phyloP scores from a whole-genome alignment of 1,140 invertebrate species.

The Drosophila aff. region DNA sequence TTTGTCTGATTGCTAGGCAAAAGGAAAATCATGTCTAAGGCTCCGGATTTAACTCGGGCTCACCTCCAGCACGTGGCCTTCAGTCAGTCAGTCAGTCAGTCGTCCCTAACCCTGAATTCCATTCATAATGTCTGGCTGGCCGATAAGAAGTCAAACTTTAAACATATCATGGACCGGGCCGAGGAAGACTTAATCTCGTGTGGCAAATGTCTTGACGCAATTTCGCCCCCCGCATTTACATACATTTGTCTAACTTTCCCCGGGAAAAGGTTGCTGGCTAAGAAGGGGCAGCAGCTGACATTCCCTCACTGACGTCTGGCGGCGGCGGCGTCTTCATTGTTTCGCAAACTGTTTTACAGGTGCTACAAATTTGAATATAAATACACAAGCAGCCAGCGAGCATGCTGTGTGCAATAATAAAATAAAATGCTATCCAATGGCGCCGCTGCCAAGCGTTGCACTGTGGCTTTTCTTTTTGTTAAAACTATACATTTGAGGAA shows the following conservation, averaged over 20 bases:
- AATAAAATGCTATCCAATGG: slow-evolving; percentile 74
- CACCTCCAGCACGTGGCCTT: slow-evolving; percentile 30
- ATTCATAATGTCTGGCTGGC: slow-evolving; percentile 49
- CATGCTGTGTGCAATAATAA: slow-evolving; percentile 76
- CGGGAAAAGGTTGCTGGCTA: slow-evolving; percentile 28
- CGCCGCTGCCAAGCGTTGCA: slow-evolving; percentile 8
- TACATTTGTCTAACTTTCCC: slow-evolving; percentile 74
- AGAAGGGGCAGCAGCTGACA: slow-evolving; percentile 39
- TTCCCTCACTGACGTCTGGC: slow-evolving; percentile 41
- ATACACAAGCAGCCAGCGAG: slow-evolving; percentile 61
- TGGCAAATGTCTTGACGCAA: slow-evolving; percentile 71
- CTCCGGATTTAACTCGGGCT: slow-evolving; percentile 24
- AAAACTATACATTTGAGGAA: background rate
- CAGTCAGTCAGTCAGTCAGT: background rate
- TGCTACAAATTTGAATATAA: slow-evolving; percentile 83
- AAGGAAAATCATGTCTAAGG: slow-evolving; percentile 34
- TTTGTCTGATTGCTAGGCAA: slow-evolving; percentile 31
- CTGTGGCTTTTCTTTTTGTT: background rate
- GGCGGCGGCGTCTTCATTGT: slow-evolving; percentile 66
- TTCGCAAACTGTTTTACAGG: slow-evolving; percentile 77
- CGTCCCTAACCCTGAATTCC: slow-evolving; percentile 2
- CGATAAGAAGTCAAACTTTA: slow-evolving; percentile 50
- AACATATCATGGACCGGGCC: slow-evolving; percentile 44
- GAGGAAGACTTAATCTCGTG: slow-evolving; percentile 62
- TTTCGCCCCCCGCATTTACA: slow-evolving; percentile 58